Conservation (phyloP, 2,888 invertebrate genomes). For the Xestia ashworthii region DNA sequence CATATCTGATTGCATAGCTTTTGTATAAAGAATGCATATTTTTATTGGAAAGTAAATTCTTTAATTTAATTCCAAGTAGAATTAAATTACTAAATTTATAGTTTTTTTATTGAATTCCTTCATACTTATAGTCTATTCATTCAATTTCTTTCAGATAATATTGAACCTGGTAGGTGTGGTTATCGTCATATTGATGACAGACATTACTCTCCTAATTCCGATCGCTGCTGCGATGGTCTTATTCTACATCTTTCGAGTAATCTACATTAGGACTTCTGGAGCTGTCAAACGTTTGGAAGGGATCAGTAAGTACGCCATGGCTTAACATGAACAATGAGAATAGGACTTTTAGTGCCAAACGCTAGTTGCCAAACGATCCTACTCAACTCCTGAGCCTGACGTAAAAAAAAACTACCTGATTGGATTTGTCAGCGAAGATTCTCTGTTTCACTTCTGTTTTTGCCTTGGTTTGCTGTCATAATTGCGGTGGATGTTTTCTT, state of each 20-base stretch:
- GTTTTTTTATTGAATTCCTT: too few species aligned
- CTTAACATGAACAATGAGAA: background rate
- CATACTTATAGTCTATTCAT: too few species aligned
- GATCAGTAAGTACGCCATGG: constrained; percentile 88
- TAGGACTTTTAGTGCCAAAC: background rate
- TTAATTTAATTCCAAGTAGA: too few species aligned
- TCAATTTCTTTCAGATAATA: constrained; percentile 91
- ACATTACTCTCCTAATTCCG: constrained; percentile 85
- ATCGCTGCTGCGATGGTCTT: constrained; percentile 90
- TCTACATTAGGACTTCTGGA: constrained; percentile 93
- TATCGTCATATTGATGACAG: constrained; percentile 93
- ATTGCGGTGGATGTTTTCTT: too few species aligned
- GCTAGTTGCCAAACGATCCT: background rate
- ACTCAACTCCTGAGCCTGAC: background rate
- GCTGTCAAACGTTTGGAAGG: constrained; percentile 93
- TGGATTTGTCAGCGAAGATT: background rate
- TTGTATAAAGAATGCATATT: too few species aligned
- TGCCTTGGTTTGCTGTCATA: background rate
- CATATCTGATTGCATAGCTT: too few species aligned
- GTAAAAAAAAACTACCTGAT: background rate
- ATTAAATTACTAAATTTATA: too few species aligned
- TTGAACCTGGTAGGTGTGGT: constrained; percentile 94
- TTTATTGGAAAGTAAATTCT: background rate
- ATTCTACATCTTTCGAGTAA: constrained; percentile 91
- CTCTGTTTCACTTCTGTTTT: background rate